Base-by-base conservation (phyloP, 2,888 invertebrate species). In the Leptinotarsa peninsularis region DNA sequence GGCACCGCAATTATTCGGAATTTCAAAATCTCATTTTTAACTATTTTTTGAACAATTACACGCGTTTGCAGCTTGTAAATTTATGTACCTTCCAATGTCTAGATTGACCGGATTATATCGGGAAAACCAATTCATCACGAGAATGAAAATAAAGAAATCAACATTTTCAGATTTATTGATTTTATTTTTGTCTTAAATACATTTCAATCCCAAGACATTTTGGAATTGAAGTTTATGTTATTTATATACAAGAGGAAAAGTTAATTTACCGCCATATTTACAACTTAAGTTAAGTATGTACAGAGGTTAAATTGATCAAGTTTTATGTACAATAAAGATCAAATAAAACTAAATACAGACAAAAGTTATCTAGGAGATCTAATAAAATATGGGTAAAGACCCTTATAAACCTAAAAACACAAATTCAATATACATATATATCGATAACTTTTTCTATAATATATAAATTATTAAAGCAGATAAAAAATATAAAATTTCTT, bases 281-380 rank as follows among this genome's bases (percentile, higher is more conserved):
- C 80, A 80, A 23, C 77, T 76, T 74, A 76, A 73, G 67, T 60
- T 50, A 67, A 77, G 70, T 78, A 75, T 78, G 71, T 78, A 75
- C 80, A 78, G 73, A 73, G 54, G 60, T 73, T 73, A 79, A 74
- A 70, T 75, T 33, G 50, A 49, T 58, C 49, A 52, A 49, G 73
- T 71, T 72, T 71, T 80, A 80, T 80, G 74, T 80, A 80, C 80
- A 80, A 79, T 77, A 72, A 71, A 73, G 72, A 56, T 66, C 74
- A 71, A 76, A 76, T 77, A 70, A 75, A 77, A 76, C 66, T 71
- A 75, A 75, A 63, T 63, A 63, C 63, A 73, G 74, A 74, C 74
- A 74, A 79, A 77, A 74, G 70, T 72, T 79, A 74, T 74, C 72
- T 74, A 79, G 21, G 80, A 80, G 80, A 80, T 80, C 80, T 80